These are phyloP conservation scores for Chaetura pelagica DNA, from an alignment of 2,113 vertebrate genomes.

Conservation along the genomic window DNA sequence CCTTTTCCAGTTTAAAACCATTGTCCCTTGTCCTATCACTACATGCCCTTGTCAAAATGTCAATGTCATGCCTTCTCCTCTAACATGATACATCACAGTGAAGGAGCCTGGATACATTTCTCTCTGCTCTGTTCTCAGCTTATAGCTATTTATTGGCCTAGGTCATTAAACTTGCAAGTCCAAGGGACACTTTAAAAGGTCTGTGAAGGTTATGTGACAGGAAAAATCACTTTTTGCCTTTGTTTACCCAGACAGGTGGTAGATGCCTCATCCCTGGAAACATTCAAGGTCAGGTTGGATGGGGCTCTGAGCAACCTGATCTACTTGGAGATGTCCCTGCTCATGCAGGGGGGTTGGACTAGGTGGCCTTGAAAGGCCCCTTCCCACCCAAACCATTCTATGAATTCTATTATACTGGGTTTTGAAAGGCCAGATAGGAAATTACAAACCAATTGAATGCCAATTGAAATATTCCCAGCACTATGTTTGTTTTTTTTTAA, in stretches of 20 bases:
- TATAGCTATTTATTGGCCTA: background rate
- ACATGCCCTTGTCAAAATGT: too few relatives aligned
- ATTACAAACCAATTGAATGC: background rate
- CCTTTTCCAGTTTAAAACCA: too few relatives aligned
- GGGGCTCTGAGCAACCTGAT: too few relatives aligned
- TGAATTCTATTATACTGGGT: too few relatives aligned
- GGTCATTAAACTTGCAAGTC: background rate
- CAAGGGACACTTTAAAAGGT: background rate
- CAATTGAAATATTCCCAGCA: background rate
- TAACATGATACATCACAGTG: fast-evolving
- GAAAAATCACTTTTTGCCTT: background rate
- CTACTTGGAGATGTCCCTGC: too few relatives aligned
- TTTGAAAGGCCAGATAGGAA: background rate
- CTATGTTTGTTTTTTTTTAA: background rate
- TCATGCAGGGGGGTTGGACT: too few relatives aligned
- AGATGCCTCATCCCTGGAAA: too few relatives aligned
- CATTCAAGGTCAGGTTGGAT: too few relatives aligned
- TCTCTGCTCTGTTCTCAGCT: background rate
- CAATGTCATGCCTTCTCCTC: fast-evolving
- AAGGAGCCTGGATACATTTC: background rate
- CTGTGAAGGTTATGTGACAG: background rate
- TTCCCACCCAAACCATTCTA: too few relatives aligned
- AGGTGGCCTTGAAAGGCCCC: too few relatives aligned
- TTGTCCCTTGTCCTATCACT: too few relatives aligned
- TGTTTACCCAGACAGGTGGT: background rate